These are phyloP conservation scores for Synergus umbraculus DNA, from an alignment of 2,888 invertebrate genomes.

Conservation along the genomic window DNA sequence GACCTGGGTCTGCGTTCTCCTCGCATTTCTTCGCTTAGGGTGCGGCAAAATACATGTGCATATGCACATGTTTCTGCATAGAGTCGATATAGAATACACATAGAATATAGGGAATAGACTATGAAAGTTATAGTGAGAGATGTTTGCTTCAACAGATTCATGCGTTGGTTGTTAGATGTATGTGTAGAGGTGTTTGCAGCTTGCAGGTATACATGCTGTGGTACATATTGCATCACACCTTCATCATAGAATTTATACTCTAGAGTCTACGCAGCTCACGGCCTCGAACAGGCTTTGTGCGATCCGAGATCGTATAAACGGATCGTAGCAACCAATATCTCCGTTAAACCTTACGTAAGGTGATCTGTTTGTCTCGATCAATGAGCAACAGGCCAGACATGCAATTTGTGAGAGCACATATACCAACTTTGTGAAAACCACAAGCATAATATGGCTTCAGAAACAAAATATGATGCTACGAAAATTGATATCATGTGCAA, in stretches of 20 bases:
- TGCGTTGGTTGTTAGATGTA: constrained; percentile 4
- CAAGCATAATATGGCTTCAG: neutral
- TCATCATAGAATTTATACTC: neutral
- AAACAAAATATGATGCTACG: constrained; percentile 4
- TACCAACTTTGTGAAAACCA: neutral
- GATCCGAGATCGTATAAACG: constrained; percentile 54
- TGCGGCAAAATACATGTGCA: constrained; percentile 10
- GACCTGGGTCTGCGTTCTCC: constrained; percentile 6
- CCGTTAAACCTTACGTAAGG: constrained; percentile 59
- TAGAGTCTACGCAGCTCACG: neutral
- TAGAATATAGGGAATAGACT: neutral
- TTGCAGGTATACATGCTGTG: neutral
- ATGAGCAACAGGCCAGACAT: constrained; percentile 13
- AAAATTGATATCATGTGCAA: too few species aligned
- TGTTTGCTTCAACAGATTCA: neutral
- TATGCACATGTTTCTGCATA: neutral
- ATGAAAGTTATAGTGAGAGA: neutral
- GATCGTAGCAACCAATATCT: constrained; percentile 55
- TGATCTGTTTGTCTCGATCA: constrained; percentile 53
- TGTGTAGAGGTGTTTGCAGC: neutral
- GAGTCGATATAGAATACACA: neutral
- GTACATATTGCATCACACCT: constrained; percentile 28
- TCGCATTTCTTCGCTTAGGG: constrained; percentile 25
- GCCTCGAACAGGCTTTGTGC: constrained; percentile 50
- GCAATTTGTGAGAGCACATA: neutral